These are phyloP conservation scores for Schizothorax lantsangensis DNA, from an alignment of 2,797 vertebrate genomes.

Conservation along the genomic window DNA sequence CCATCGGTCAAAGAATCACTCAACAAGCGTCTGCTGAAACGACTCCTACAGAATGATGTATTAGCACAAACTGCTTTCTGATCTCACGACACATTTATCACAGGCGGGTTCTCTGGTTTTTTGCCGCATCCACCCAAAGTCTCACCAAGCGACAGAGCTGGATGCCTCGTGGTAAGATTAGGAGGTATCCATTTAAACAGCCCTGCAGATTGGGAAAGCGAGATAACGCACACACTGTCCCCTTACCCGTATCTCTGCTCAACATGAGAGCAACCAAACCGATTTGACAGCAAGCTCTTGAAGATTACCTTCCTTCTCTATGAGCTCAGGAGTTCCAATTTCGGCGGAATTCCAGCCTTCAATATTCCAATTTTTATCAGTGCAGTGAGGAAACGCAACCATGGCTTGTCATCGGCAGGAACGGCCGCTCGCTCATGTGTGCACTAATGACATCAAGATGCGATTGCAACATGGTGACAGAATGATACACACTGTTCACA, in stretches of 20 bases:
- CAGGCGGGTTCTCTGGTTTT: conserved; percentile 11
- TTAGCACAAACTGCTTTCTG: conserved; percentile 31
- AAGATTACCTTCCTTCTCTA: conserved; percentile 75
- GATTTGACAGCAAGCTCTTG: conserved; percentile 73
- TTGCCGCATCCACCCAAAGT: conserved; percentile 57
- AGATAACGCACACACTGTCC: conserved; percentile 73
- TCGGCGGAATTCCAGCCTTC: conserved; percentile 70
- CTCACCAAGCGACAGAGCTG: conserved; percentile 64
- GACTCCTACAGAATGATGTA: conserved; percentile 12
- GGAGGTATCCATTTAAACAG: conserved; percentile 70
- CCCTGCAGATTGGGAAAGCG: conserved; percentile 64
- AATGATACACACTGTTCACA: conserved; percentile 5
- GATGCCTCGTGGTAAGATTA: conserved; percentile 67
- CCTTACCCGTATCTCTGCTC: conserved; percentile 62
- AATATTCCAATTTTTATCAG: conserved; percentile 78
- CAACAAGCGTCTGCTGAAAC: conserved; percentile 24
- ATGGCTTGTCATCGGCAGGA: conserved; percentile 46
- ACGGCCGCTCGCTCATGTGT: conserved; percentile 49
- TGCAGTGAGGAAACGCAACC: conserved; percentile 66
- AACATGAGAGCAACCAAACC: conserved; percentile 68
- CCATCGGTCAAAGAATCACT: conserved; percentile 48
- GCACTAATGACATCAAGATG: conserved; percentile 66
- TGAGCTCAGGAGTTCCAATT: conserved; percentile 74
- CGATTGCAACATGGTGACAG: conserved; percentile 38
- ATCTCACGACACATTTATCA: conserved; percentile 52